Conservation (phyloP, 2,113 vertebrate genomes). For the Hippocampus mohnikei region DNA sequence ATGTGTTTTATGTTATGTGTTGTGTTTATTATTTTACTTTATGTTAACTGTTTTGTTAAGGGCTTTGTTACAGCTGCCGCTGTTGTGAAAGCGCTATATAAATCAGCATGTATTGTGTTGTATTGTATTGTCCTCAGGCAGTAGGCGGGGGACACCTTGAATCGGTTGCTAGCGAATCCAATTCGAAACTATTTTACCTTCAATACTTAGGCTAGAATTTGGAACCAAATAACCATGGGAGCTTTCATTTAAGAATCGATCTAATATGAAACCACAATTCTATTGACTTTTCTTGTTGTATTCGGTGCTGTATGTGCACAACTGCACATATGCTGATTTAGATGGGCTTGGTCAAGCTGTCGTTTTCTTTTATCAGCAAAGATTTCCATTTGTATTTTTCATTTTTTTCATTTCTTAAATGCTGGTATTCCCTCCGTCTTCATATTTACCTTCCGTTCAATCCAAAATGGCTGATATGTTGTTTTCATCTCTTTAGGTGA, state of each 20-base stretch:
- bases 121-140: no score
- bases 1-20: no score
- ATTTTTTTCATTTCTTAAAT: slow-evolving; percentile 24
- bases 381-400: neutral
- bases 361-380: slow-evolving; percentile 37
- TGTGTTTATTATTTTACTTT: no score
- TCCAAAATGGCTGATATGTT: slow-evolving; percentile 63
- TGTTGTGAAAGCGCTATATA: no score
- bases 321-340: slow-evolving; percentile 2
- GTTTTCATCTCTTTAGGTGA: slow-evolving; percentile 71
- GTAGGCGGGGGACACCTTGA: no score
- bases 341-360: slow-evolving; percentile 35
- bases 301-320: slow-evolving; percentile 14
- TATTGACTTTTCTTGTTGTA: neutral
- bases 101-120: no score
- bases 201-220: neutral
- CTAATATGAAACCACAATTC: neutral
- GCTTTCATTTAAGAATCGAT: neutral
- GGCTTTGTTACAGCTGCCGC: no score
- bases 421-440: slow-evolving; percentile 37
- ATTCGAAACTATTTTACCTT: neutral
- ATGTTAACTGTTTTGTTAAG: no score
- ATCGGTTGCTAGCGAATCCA: no score
- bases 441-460: slow-evolving; percentile 44
- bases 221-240: neutral